These are phyloP conservation scores for Peromyscus aztecus DNA, from an alignment of 2,797 vertebrate genomes.

Conservation along the genomic window DNA sequence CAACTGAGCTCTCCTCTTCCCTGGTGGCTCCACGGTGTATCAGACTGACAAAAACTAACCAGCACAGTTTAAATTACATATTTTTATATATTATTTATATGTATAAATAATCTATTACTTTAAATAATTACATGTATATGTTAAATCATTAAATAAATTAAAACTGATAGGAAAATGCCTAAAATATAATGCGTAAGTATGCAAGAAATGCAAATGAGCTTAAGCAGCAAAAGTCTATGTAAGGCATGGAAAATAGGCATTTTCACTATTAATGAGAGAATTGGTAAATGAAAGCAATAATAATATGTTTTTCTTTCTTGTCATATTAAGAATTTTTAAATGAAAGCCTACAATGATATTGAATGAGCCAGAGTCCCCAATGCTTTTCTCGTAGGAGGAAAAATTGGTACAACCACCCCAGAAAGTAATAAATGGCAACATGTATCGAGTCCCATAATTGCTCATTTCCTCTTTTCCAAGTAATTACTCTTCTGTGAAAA, in stretches of 20 bases:
- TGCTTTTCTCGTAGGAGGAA: not conserved
- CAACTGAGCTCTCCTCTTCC: not conserved
- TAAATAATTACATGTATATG: not conserved
- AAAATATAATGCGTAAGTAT: conserved; percentile 14
- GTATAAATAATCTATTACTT: not conserved
- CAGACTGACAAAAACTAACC: not conserved
- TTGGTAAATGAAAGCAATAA: conserved; percentile 51
- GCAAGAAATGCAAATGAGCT: conserved; percentile 8
- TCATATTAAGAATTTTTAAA: conserved; percentile 49
- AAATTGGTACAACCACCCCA: conserved; percentile 4
- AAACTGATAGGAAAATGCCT: conserved; percentile 50
- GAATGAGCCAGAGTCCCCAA: not conserved
- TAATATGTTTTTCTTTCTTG: not conserved
- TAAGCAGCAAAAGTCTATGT: conserved; percentile 53
- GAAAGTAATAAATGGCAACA: conserved; percentile 28
- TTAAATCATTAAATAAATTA: conserved; percentile 10
- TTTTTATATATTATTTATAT: not conserved
- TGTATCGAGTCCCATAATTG: conserved; percentile 31
- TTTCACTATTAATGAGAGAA: conserved; percentile 54
- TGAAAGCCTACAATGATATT: conserved; percentile 32
- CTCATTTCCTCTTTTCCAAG: conserved; percentile 62
- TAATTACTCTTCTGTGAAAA: conserved; percentile 69
- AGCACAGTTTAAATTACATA: not conserved
- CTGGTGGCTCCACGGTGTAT: not conserved
- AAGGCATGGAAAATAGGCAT: conserved; percentile 37